These are phyloP conservation scores for Rousettus madagascariensis DNA, from an alignment of 2,797 vertebrate genomes.

Conservation along the genomic window DNA sequence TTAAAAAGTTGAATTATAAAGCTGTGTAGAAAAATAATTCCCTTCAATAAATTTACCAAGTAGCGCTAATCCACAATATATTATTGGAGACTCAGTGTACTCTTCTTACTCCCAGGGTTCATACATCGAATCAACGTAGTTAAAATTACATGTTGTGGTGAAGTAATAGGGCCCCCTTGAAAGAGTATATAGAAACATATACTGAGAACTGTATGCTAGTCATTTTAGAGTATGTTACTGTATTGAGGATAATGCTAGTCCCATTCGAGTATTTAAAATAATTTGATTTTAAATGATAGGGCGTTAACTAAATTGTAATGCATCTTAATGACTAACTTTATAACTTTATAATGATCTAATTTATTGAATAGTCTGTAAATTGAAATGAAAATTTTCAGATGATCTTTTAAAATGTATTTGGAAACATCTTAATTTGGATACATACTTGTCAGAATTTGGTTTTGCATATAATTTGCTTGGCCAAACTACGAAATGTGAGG, in stretches of 20 bases:
- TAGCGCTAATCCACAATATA: background rate
- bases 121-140: background rate
- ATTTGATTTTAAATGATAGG: background rate
- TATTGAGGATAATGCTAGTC: background rate
- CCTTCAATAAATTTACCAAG: background rate
- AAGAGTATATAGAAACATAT: background rate
- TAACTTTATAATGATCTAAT: background rate
- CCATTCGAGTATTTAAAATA: slow-evolving; percentile 3
- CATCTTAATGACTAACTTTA: background rate
- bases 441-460: background rate
- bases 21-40: background rate
- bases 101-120: slow-evolving; percentile 1
- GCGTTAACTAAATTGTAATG: slow-evolving; percentile 1
- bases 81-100: background rate
- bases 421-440: background rate
- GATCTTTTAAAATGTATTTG: slow-evolving; percentile 22
- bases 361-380: slow-evolving; percentile 25
- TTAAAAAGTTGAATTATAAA: background rate
- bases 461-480: slow-evolving; percentile 36
- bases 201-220: background rate
- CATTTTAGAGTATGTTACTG: background rate
- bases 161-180: background rate
- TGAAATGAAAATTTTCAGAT: background rate
- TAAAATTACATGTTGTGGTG: background rate
- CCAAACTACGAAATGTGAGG: background rate